Conservation (phyloP, 2,797 vertebrate species). For the Bucorvus abyssinicus region DNA sequence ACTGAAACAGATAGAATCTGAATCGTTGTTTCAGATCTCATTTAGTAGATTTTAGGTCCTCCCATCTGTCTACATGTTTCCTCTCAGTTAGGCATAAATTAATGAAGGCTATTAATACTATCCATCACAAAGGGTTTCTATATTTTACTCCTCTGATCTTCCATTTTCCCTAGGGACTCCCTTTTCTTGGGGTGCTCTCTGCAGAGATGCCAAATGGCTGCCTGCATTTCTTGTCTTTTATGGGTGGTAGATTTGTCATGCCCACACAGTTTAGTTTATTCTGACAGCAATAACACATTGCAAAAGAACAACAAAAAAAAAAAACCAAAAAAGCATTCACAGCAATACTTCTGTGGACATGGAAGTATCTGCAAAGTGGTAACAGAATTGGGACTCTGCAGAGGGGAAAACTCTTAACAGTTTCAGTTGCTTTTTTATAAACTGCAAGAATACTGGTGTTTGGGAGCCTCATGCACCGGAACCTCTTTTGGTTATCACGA, state of each 20-base stretch:
- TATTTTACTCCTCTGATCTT: background rate
- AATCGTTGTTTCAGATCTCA: background rate
- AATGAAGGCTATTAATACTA: background rate
- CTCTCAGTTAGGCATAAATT: background rate
- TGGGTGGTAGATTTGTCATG: background rate
- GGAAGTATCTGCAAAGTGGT: background rate
- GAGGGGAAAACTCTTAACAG: background rate
- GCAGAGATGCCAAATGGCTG: background rate
- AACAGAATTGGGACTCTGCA: background rate
- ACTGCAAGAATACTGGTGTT: background rate
- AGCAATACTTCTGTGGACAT: background rate
- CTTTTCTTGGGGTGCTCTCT: background rate
- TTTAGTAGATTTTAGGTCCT: background rate
- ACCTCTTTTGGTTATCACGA: background rate
- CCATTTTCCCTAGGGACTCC: background rate
- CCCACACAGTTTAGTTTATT: background rate
- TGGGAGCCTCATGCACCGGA: background rate
- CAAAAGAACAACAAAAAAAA: background rate
- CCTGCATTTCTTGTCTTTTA: background rate
- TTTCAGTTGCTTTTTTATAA: background rate
- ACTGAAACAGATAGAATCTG: background rate
- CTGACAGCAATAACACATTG: background rate
- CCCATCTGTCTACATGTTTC: background rate
- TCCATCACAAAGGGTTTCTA: background rate
- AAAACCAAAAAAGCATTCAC: background rate